Base-by-base conservation (phyloP, 2,113 vertebrate genomes). In the Nestor notabilis region DNA sequence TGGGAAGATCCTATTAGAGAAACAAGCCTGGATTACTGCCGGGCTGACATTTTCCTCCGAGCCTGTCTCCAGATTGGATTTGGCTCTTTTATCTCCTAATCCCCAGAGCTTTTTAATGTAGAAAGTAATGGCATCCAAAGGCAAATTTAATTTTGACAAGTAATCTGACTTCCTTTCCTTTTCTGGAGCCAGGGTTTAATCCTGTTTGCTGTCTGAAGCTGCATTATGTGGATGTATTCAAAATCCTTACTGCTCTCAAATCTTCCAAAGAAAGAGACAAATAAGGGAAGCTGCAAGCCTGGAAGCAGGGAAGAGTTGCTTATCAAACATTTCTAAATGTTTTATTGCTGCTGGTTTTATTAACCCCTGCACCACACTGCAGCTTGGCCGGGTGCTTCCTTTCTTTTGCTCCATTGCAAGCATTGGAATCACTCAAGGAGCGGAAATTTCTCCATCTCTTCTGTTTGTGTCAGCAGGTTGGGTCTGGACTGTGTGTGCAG, bases 1-100 rank as follows among this genome's bases (percentile, higher is more conserved):
- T 20, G 23, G 69, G 86, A 89, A 35, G 37, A 93, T 82, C 87
- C 91, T 93, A 74, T 83, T 86, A 80, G 78, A 52, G 81, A 56
- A 83, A 74, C 91, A 72, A 87, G 76, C 74, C 89, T 28, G 85
- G 95, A 83, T 97, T 93, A 82, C 75, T 9, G 64, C 19, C 87
- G 37, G 69, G 35, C 94, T 97, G 83, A 71, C 79, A 68, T 91
- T 90, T 96, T 79, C 95, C 86, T 41, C 70, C 76, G 93, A 92
- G 95, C 83, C 49, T 79, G 95, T 89, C 89, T 93, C 77, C 69
- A 74, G 72, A 84, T 76, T 87, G 94, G 94, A 95, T 94, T 96
- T 95, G 43, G 43, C 24, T 60, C 76, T 83, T 96, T 95, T 92
- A 95, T 93, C 95, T 97, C 96, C 60, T 93, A 96, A 96, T 95